phyloP scores from a whole-genome alignment of 2,113 vertebrate species.

The Ictalurus furcatus region DNA sequence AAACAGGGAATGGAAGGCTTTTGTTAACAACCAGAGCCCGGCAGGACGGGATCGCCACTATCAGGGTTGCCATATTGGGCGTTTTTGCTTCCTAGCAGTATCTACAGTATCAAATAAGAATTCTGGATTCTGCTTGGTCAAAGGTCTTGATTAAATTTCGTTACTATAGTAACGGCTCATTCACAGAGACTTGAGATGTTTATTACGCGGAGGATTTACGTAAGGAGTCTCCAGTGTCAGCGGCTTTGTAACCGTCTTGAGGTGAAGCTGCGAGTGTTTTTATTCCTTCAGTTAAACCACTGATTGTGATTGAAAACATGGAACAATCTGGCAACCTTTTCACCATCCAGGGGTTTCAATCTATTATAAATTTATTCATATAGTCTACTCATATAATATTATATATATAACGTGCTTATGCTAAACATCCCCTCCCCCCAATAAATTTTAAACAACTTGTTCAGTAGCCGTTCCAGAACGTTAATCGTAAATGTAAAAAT shows the following conservation, averaged over 20 bases:
- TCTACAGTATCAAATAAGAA: not conserved
- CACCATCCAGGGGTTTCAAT: not conserved
- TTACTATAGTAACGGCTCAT: not conserved
- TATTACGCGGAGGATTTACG: not conserved
- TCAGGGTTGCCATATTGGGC: not conserved
- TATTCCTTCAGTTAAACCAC: not conserved
- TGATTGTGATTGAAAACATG: not conserved
- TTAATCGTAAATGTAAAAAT: too few species aligned
- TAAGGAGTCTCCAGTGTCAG: not conserved
- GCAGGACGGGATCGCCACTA: not conserved
- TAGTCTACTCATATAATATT: too few species aligned
- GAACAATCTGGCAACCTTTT: constrained; percentile 2
- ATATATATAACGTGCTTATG: too few species aligned
- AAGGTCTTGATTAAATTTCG: not conserved
- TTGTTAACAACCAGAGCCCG: constrained; percentile 56
- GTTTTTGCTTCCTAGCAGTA: not conserved
- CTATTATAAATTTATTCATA: too few species aligned
- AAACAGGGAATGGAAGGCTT: constrained; percentile 31
- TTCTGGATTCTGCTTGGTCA: not conserved
- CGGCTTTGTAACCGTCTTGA: not conserved
- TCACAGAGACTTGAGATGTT: not conserved
- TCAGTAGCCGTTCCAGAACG: too few species aligned
- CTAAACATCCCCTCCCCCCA: too few species aligned
- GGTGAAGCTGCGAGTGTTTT: not conserved
- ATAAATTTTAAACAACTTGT: too few species aligned